phyloP scores from a whole-genome alignment of 2,797 vertebrate species.

The Pantherophis alleghaniensis region DNA sequence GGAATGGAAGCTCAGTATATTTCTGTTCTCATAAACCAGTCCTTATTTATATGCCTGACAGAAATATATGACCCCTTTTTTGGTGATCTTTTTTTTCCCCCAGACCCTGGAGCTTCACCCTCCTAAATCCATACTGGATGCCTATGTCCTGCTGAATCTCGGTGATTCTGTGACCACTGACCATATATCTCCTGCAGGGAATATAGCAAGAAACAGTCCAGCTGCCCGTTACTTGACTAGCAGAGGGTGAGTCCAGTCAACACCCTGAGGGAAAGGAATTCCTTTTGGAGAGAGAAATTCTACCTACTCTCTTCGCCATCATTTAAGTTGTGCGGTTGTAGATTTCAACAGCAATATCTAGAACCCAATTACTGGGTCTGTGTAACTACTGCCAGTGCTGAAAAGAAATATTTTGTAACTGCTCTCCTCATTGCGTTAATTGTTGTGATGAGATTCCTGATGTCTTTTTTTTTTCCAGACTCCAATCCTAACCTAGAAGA shows the following conservation, averaged over 20 bases:
- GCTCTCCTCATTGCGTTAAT: background rate
- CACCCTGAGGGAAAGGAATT: background rate
- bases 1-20: background rate
- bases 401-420: background rate
- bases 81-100: background rate
- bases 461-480: background rate
- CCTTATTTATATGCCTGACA: background rate
- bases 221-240: constrained; percentile 88
- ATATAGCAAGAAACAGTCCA: constrained; percentile 93
- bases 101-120: constrained; percentile 82
- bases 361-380: background rate
- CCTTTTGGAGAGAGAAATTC: background rate
- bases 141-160: constrained; percentile 89
- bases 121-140: constrained; percentile 79
- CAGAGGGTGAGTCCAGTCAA: constrained; percentile 78
- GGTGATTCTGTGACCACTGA: constrained; percentile 98
- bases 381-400: background rate
- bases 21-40: background rate
- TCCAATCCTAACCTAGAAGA: background rate
- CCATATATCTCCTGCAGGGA: constrained; percentile 97
- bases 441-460: background rate
- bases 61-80: background rate
- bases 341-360: background rate
- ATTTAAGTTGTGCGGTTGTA: background rate
- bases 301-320: background rate